Evolutionary conservation across 2,113 vertebrate species (phyloP).

Genomic region (Peromyscus leucopus): DNA sequence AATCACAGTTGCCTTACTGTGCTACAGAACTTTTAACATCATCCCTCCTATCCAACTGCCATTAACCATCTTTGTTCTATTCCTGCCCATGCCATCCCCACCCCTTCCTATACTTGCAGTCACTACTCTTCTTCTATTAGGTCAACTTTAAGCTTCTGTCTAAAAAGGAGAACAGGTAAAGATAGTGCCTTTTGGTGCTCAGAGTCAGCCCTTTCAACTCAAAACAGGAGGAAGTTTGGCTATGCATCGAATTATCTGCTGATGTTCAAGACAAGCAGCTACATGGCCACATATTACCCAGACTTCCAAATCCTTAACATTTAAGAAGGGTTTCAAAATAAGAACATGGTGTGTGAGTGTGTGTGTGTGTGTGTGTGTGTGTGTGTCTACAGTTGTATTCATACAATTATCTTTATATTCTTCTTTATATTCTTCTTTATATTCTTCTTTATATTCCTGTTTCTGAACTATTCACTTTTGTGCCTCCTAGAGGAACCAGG

Average conservation of each 20-base stretch:
- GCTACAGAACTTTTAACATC: background rate
- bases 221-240: slow-evolving; percentile 5
- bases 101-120: background rate
- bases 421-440: slow-evolving; percentile 37
- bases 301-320: slow-evolving; percentile 61
- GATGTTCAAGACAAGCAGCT: slow-evolving; percentile 60
- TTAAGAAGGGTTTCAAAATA: slow-evolving; percentile 41
- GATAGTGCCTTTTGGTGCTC: background rate
- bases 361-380: background rate
- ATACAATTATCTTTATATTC: slow-evolving; percentile 27
- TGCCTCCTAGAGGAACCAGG: slow-evolving; percentile 34
- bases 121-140: background rate
- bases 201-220: slow-evolving; percentile 24
- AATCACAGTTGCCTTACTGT: background rate
- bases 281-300: background rate
- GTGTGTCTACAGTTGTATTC: background rate
- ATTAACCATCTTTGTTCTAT: background rate
- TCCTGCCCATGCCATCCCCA: background rate
- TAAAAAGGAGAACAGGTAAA: background rate
- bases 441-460: slow-evolving; percentile 34
- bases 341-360: background rate
- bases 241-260: background rate
- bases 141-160: background rate
- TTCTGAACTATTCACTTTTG: background rate
- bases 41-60: background rate